phyloP scores from a whole-genome alignment of 2,797 vertebrate species.

The Nyctalus aviator region DNA sequence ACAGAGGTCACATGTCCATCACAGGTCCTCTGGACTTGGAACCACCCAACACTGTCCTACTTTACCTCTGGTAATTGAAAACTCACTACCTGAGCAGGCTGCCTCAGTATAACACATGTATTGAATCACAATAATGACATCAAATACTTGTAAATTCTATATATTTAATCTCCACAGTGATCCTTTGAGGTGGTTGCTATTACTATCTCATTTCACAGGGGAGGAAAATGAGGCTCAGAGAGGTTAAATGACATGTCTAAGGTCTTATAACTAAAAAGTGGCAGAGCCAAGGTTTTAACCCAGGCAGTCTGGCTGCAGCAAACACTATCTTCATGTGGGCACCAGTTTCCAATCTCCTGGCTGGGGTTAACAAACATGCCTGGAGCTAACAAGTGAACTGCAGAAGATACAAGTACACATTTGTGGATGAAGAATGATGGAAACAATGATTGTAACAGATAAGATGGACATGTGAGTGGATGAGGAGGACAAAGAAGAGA shows the following conservation, averaged over 20 bases:
- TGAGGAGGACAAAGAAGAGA: not conserved
- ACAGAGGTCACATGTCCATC: not conserved
- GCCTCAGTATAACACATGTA: not conserved
- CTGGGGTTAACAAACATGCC: accelerated
- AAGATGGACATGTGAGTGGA: accelerated
- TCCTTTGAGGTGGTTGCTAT: not conserved
- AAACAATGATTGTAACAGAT: accelerated
- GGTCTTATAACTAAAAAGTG: not conserved
- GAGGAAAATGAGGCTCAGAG: not conserved
- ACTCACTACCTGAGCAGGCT: not conserved
- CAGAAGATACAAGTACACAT: not conserved
- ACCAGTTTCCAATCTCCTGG: not conserved
- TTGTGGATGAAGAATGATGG: accelerated
- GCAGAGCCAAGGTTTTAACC: not conserved
- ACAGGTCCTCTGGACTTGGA: not conserved
- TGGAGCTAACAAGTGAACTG: not conserved
- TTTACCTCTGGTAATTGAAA: not conserved
- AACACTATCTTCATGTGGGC: not conserved
- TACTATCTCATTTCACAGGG: not conserved
- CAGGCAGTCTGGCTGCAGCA: not conserved
- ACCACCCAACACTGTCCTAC: not conserved
- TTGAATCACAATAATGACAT: not conserved
- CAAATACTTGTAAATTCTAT: not conserved
- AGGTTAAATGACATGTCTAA: not conserved
- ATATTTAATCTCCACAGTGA: not conserved